Evolutionary conservation across 2,888 invertebrate genomes (phyloP), one percentile per base, ranked within the genome.

Genomic region (Carcina quercana): DNA sequence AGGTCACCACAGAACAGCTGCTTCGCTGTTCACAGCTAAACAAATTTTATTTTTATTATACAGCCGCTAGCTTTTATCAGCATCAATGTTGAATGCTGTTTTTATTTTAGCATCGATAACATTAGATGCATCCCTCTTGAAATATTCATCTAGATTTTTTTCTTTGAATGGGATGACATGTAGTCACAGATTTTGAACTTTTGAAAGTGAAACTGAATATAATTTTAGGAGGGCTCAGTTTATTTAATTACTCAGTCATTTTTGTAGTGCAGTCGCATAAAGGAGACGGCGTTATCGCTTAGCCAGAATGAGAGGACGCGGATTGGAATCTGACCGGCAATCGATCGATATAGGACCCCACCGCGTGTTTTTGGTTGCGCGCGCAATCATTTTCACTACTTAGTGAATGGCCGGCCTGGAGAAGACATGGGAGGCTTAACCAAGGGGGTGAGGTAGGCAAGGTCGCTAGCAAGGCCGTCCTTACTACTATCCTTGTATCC

Each of bases 381-480:
- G 79, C 82, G 80, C 78, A 75, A 34, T 46, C 49, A 46, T 60
- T 64, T 62, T 52, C 59, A 42, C 6, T 47, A 68, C 46, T 52
- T 73, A 46, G 73, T 83, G 82, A 84, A 83, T 84, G 83, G 78
- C 67, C 65, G 47, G 50, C 52, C 52, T 59, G 53, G 56, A 59
- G 62, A 67, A 66, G 63, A 64, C 58, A 57, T 59, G 59, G 60
- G 63, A 42, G 63, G 51, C 51, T 61, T 42, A 32, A 44, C 42
- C 38, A 42, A 59, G 67, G 70, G 69, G 60, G 59, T 63, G 54
- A 37, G 39, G 29, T 45, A 20, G 20, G 56, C 74, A 78, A 80
- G 78, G 79, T 75, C 75, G 68, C 57, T 53, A 42, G 49, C 72
- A 71, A 74, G 76, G 72, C 73, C 71, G 70, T 51, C 52, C 61